phyloP scores from a whole-genome alignment of 2,888 invertebrate genomes.

The Dryobota labecula region DNA sequence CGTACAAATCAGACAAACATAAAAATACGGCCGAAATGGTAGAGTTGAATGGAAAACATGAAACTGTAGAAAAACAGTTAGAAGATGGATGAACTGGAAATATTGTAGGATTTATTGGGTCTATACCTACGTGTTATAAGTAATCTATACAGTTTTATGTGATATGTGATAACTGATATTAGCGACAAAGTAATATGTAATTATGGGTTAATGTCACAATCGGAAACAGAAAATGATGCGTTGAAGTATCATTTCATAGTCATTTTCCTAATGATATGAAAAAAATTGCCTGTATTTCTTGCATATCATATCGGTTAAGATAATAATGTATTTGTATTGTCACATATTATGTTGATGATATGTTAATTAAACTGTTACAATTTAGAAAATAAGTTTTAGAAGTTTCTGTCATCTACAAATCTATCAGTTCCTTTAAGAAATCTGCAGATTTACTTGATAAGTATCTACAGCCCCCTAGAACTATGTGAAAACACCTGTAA shows the following conservation, averaged over 20 bases:
- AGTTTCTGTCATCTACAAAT: conserved; percentile 11
- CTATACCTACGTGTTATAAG: conserved; percentile 35
- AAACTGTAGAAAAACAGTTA: conserved; percentile 67
- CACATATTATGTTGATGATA: conserved; percentile 30
- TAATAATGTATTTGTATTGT: conserved; percentile 16
- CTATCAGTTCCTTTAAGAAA: conserved; percentile 12
- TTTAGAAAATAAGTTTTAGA: conserved; percentile 10
- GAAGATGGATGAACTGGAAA: conserved; percentile 58
- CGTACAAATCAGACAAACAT: conserved; percentile 78
- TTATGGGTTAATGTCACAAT: conserved; percentile 18
- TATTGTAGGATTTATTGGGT: conserved; percentile 27
- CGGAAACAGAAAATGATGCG: conserved; percentile 32
- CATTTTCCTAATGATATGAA: not conserved
- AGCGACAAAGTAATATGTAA: conserved; percentile 18
- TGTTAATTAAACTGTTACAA: conserved; percentile 17
- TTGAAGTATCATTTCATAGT: conserved; percentile 33
- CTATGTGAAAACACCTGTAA: not conserved
- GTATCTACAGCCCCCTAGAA: not conserved
- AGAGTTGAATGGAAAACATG: conserved; percentile 81
- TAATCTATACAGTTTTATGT: conserved; percentile 29
- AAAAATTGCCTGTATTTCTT: conserved; percentile 10
- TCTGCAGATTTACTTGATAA: conserved; percentile 4
- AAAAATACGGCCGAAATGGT: conserved; percentile 76
- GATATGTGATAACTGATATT: conserved; percentile 42
- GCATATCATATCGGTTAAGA: conserved; percentile 16